These are phyloP conservation scores for Diplosoma virens DNA, from an alignment of 23 tunicate genomes.

Conservation along the genomic window DNA sequence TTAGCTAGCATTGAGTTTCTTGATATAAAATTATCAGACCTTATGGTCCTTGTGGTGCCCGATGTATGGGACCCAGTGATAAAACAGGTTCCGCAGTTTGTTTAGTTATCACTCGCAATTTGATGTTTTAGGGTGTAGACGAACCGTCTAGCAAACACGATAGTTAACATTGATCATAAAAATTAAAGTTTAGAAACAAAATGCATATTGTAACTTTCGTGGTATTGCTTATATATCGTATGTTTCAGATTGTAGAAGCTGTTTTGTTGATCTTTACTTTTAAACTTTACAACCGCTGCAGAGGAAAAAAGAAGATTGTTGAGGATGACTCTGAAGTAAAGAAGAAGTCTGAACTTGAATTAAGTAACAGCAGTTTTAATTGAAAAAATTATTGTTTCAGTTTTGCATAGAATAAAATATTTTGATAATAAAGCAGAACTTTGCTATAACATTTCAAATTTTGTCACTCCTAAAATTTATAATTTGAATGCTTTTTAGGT, in stretches of 20 bases:
- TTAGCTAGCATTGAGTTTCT: too few species aligned
- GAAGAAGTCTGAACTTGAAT: constrained; percentile 26
- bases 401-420: neutral
- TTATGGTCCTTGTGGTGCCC: too few species aligned
- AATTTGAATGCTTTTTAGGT: neutral
- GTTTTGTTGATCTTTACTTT: constrained; percentile 43
- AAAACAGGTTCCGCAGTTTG: too few species aligned
- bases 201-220: too few species aligned
- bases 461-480: neutral
- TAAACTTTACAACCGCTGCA: constrained; percentile 35
- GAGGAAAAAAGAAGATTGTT: constrained; percentile 12
- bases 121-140: too few species aligned
- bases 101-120: too few species aligned
- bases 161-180: too few species aligned
- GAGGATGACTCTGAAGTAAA: constrained; percentile 27
- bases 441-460: neutral
- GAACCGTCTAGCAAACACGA: too few species aligned
- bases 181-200: too few species aligned
- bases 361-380: neutral
- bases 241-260: constrained; percentile 61
- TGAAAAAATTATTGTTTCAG: neutral
- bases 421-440: neutral
- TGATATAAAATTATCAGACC: too few species aligned
- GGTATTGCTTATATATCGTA: too few species aligned
- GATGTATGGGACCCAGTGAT: too few species aligned